phyloP scores from a whole-genome alignment of 2,113 vertebrate genomes.

The Neolamprologus variostigma region DNA sequence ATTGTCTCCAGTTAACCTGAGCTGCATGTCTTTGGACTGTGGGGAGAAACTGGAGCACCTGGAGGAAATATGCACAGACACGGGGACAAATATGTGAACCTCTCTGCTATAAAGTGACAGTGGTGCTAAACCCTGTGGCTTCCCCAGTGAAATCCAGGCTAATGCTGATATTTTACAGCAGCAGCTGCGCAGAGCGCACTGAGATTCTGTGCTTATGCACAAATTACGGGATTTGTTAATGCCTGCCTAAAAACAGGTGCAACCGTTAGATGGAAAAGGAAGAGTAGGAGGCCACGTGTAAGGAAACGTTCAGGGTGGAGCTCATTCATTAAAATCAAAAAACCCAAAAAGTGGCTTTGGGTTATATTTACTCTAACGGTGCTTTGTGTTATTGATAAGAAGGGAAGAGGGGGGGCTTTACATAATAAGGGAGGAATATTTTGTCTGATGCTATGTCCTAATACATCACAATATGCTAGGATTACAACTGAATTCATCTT shows the following conservation, averaged over 20 bases:
- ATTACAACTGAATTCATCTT: constrained; percentile 5
- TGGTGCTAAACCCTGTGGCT: neutral
- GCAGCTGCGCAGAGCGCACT: neutral
- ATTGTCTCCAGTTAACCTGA: constrained; percentile 8
- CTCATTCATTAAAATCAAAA: neutral
- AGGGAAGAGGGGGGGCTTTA: neutral
- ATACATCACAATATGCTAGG: neutral
- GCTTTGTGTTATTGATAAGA: neutral
- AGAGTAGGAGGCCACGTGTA: neutral
- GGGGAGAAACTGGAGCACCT: neutral
- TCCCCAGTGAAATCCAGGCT: neutral
- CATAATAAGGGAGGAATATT: neutral
- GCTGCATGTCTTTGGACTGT: neutral
- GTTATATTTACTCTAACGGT: neutral
- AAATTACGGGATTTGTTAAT: neutral
- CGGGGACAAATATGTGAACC: neutral
- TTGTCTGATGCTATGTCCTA: neutral
- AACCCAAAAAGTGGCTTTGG: neutral
- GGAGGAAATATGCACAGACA: neutral
- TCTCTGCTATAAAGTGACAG: neutral
- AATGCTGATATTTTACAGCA: neutral
- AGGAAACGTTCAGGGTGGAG: neutral
- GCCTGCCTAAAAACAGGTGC: neutral
- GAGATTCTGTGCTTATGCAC: neutral
- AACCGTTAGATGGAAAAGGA: neutral